Evolutionary conservation across 2,888 invertebrate species (phyloP).

Genomic region (Arrhopalites spinosus): DNA sequence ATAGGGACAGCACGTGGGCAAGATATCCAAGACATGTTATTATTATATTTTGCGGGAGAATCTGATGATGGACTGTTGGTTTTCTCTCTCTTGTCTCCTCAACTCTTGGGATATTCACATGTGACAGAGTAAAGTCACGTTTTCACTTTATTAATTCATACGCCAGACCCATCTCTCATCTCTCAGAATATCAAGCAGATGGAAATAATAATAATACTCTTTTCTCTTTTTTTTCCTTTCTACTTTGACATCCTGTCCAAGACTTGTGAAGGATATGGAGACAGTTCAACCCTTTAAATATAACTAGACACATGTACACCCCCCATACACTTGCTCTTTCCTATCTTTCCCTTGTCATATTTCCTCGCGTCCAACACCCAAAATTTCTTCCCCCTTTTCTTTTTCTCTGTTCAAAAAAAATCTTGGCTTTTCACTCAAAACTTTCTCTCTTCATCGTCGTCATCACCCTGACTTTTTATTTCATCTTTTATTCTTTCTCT

Average conservation of each 20-base stretch:
- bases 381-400: neutral
- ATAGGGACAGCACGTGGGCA: neutral
- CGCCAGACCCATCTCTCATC: conserved; percentile 35
- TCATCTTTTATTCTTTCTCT: neutral
- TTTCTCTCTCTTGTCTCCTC: conserved; percentile 2
- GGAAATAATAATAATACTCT: conserved; percentile 35
- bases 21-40: conserved; percentile 12
- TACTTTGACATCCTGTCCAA: conserved; percentile 40
- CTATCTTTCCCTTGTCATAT: neutral
- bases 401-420: too few relatives aligned
- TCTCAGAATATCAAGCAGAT: conserved; percentile 44
- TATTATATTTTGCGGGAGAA: neutral
- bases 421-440: conserved; percentile 15
- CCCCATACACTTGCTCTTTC: neutral
- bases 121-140: conserved; percentile 48
- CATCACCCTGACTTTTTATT: neutral
- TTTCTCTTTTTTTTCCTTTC: conserved; percentile 1
- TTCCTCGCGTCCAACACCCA: conserved; percentile 16
- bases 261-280: conserved; percentile 15
- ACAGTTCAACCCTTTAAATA: conserved; percentile 11
- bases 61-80: conserved; percentile 39
- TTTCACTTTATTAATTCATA: conserved; percentile 49
- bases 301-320: neutral
- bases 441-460: neutral
- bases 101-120: conserved; percentile 30